Evolutionary conservation across 1,140 invertebrate species (phyloP), one percentile per base, ranked within the genome.

Genomic region (Octopus bimaculoides): DNA sequence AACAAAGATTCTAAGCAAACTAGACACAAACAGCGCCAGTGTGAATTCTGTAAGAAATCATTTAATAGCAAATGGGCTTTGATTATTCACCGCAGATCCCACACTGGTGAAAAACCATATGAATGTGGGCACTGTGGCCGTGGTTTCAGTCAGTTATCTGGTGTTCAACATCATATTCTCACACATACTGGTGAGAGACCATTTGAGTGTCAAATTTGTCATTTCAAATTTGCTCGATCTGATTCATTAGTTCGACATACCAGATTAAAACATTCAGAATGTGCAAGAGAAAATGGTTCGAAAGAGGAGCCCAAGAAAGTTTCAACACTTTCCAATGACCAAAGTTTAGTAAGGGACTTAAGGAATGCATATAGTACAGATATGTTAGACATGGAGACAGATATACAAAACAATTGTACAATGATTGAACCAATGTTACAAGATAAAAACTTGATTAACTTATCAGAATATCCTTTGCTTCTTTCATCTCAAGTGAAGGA

Each of bases 21-120:
- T 41, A 41, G 26, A 41, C 1, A 83, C 56, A 83, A 80, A 26
- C 95, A 95, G 0, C 95, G 97, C 91, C 96, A 96, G 85, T 96
- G 95, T 87, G 94, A 94, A 0, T 12, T 66, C 5, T 83, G 82
- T 76, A n/a, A 56, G 54, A 81, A 80, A 56, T 52, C 54, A 12
- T 83, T 83, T 71, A 61, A 75, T 14, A 78, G 77, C 10, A 66
- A 61, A 41, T 73, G 79, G 20, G 77, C 66, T 5, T 77, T 80
- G 8, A 53, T 53, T 26, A 97, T 96, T 0, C 96, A 97, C 88
- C 92, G 97, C 12, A 90, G 97, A 12, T 97, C 96, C 1, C 97
- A 98, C 74, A 98, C 96, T 1, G 96, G 97, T 86, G 96, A 97
- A 83, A 97, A 97, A 88, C 97, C 97, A 0, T 97, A 97, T 91